Conservation (phyloP, 2,797 vertebrate genomes). For the Ispidina picta region DNA sequence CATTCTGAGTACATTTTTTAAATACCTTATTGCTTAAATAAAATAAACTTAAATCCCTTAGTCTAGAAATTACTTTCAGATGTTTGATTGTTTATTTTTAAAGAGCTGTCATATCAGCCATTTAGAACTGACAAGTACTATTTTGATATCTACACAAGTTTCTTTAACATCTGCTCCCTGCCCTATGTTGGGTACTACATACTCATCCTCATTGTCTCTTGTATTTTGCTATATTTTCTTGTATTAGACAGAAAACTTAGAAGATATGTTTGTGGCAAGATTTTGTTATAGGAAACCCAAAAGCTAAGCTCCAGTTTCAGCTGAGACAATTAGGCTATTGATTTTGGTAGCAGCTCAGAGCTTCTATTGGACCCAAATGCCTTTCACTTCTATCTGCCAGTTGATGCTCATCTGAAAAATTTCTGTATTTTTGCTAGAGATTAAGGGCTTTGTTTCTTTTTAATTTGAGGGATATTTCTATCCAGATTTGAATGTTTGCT, state of each 20-base stretch:
- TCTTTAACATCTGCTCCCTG: slow-evolving; percentile 9
- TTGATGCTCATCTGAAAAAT: slow-evolving; percentile 40
- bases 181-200: background rate
- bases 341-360: slow-evolving; percentile 66
- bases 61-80: slow-evolving; percentile 61
- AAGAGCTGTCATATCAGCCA: slow-evolving; percentile 30
- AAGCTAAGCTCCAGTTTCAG: slow-evolving; percentile 59
- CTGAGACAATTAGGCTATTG: slow-evolving; percentile 70
- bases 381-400: slow-evolving; percentile 36
- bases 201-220: slow-evolving; percentile 19
- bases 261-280: slow-evolving; percentile 66
- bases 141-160: slow-evolving; percentile 23
- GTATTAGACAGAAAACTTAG: slow-evolving; percentile 63
- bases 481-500: slow-evolving; percentile 15
- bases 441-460: slow-evolving; percentile 44
- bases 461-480: slow-evolving; percentile 1
- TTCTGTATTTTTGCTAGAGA: slow-evolving; percentile 36
- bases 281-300: slow-evolving; percentile 73
- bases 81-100: slow-evolving; percentile 59
- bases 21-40: slow-evolving; percentile 65
- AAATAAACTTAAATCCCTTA: slow-evolving; percentile 60
- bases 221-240: slow-evolving; percentile 55
- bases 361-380: slow-evolving; percentile 51
- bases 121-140: slow-evolving; percentile 31
- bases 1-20: slow-evolving; percentile 50